Base-by-base conservation (phyloP, 2,113 vertebrate species). In the Anarrhichthys ocellatus region DNA sequence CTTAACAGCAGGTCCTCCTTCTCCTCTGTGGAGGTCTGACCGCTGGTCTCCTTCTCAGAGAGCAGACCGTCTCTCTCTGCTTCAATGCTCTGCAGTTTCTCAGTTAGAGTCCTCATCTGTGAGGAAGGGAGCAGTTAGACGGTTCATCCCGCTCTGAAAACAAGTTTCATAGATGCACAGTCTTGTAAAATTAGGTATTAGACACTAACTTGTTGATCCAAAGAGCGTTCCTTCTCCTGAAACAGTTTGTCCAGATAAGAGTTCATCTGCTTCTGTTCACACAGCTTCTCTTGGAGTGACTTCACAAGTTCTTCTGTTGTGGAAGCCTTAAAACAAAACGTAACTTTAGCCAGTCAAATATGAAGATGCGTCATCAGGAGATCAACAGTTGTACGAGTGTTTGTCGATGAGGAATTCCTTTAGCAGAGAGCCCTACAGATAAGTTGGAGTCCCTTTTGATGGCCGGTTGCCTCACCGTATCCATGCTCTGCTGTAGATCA, bases 21-120 rank as follows among this genome's bases (percentile, higher is more conserved):
- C 72, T 92, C 80, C 52, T 84, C 71, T 7, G 64, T 1, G 2
- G 70, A 48, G 10, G 2, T 68, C 18, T 64, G 83, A 75, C 5
- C 0, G 50, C 1, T 11, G 17, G 5, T 0, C 0, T 32, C 18
- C 50, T 34, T 67, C 50, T 58, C 64, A 10, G 7, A 67, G 11
- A 76, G 40, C 59, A 91, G 79, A 10, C 5, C 0, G n/a, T 90
- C 81, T 73, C 90, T 84, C 50, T 93, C 89, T 7, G 74, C 76
- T 76, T 61, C 15, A 9, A 68, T 13, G 0, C 4, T 17, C 50
- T 90, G 1, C 5, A 93, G 82, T 18, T 90, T 73, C 42, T 73
- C 83, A 3, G 34, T 76, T 3, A 86, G 18, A 40, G 38, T 50
- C 44, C 14, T 59, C 7, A 73, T 40, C 89, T 91, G 46, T 15